These are phyloP conservation scores for Lineus longissimus DNA, from an alignment of 1,140 invertebrate genomes.

Conservation along the genomic window DNA sequence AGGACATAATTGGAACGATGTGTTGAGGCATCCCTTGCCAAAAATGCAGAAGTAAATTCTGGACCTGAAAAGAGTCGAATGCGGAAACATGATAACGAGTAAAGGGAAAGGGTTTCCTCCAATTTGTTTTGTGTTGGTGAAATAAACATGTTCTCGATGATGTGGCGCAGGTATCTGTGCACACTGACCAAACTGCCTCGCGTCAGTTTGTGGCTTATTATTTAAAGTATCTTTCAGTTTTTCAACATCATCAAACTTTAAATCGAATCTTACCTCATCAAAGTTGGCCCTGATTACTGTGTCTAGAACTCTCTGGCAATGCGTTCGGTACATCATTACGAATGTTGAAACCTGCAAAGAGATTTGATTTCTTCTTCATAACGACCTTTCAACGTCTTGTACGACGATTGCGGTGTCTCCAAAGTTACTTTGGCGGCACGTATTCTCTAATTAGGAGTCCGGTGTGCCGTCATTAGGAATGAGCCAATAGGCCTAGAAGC, in stretches of 20 bases:
- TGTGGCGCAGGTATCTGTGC: background rate
- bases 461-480: too few relatives aligned
- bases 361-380: too few relatives aligned
- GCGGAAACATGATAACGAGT: background rate
- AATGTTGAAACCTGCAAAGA: slow-evolving; percentile 54
- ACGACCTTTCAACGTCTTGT: background rate
- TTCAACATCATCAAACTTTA: too few relatives aligned
- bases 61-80: slow-evolving; percentile 48
- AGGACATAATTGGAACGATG: slow-evolving; percentile 54
- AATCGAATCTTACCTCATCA: slow-evolving; percentile 58
- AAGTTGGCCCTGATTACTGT: slow-evolving; percentile 58
- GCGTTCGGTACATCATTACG: slow-evolving; percentile 60
- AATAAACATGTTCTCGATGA: background rate
- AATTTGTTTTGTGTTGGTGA: background rate
- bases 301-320: slow-evolving; percentile 59
- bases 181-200: background rate
- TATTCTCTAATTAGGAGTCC: too few relatives aligned
- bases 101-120: background rate
- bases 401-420: too few relatives aligned
- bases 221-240: background rate
- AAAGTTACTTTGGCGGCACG: too few relatives aligned
- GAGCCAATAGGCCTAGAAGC: too few relatives aligned
- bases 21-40: slow-evolving; percentile 61
- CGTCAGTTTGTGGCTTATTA: background rate
- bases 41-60: slow-evolving; percentile 58